These are phyloP conservation scores for Ceraclea dissimilis DNA, from an alignment of 2,888 invertebrate genomes.

Conservation along the genomic window DNA sequence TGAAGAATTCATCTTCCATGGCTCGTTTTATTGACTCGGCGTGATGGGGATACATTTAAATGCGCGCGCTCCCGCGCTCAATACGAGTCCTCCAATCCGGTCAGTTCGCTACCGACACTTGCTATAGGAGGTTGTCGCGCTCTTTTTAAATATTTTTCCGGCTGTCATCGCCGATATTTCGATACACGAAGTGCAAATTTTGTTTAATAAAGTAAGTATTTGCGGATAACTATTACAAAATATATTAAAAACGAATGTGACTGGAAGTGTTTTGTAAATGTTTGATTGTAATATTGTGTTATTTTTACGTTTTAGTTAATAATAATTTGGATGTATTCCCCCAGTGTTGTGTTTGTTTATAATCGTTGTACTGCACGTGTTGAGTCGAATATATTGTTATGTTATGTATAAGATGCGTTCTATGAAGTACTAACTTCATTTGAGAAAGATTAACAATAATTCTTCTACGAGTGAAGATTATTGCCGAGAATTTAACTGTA, in stretches of 20 bases:
- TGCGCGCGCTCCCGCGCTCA: constrained; percentile 25
- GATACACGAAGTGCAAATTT: constrained; percentile 8
- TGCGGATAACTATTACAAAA: neutral
- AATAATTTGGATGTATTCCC: neutral
- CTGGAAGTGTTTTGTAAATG: neutral
- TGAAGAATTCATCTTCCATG: neutral
- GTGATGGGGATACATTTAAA: neutral
- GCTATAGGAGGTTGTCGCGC: constrained; percentile 11
- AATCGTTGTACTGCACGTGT: constrained; percentile 9
- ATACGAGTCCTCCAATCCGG: constrained; percentile 22
- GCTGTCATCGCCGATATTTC: constrained; percentile 17
- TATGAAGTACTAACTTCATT: constrained; percentile 2
- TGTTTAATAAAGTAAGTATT: constrained; percentile 14
- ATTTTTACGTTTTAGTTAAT: neutral
- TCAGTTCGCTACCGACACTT: constrained; percentile 23
- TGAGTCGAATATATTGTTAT: constrained; percentile 1
- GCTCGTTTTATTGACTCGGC: neutral
- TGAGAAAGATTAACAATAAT: constrained; percentile 9
- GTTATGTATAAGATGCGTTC: no score
- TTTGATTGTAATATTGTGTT: neutral
- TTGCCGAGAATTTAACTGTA: constrained; percentile 12
- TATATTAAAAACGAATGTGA: neutral
- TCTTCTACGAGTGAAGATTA: constrained; percentile 3
- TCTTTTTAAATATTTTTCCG: constrained; percentile 3
- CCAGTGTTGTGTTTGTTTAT: constrained; percentile 18